A percentile compares a stretch with the other conserved stretches of the same genome.
Conservation (phyloP, 2,113 vertebrate genomes). For the Mesoclemmys tuberculata region DNA sequence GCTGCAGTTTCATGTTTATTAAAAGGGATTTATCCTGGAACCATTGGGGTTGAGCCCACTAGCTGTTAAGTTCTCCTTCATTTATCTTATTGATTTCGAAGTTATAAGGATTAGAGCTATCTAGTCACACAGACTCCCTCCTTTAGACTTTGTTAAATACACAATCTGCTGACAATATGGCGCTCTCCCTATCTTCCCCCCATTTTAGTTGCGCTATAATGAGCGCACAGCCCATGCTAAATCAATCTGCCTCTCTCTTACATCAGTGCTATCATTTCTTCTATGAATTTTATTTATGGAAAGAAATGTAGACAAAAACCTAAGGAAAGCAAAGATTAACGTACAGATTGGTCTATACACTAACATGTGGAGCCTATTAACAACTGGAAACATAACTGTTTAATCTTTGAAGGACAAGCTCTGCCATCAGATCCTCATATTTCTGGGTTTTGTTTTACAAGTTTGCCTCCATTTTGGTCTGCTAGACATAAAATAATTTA, state of each 20-base stretch:
- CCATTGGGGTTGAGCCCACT: conserved; percentile 13
- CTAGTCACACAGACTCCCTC: not conserved
- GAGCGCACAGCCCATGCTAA: not conserved
- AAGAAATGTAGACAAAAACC: not conserved
- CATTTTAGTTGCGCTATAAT: not conserved
- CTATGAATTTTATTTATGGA: fast-evolving
- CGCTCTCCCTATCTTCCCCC: not conserved
- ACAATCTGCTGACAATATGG: not conserved
- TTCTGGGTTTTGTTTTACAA: not conserved
- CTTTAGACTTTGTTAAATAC: conserved; percentile 6
- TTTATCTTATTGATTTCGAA: conserved; percentile 60
- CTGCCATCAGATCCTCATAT: not conserved
- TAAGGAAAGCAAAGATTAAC: not conserved
- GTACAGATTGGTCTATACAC: not conserved
- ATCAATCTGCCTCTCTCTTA: not conserved
- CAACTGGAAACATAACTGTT: not conserved
- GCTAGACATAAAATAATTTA: not conserved
- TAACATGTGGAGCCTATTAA: not conserved
- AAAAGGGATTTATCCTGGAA: conserved; percentile 45
- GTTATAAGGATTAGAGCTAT: conserved; percentile 39
- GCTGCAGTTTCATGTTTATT: conserved; percentile 57
- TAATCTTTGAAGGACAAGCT: not conserved
- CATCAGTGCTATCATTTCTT: not conserved
- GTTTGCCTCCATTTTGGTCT: fast-evolving
- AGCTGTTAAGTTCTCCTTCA: conserved; percentile 45